These are phyloP conservation scores for Xyrichtys novacula DNA, from an alignment of 2,797 vertebrate species.

Conservation along the genomic window DNA sequence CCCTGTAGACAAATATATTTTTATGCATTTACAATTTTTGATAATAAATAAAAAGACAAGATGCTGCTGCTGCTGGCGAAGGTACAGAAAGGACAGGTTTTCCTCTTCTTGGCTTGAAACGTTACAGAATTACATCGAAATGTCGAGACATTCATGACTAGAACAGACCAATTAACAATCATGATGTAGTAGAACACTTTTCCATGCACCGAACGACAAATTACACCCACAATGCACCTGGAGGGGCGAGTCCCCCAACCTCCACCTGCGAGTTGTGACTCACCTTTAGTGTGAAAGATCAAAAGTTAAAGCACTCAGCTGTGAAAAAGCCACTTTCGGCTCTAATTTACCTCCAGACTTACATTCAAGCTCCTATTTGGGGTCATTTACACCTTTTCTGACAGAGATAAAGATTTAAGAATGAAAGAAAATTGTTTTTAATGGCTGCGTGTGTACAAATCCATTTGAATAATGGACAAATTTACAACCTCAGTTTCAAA, in stretches of 20 bases:
- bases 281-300: background rate
- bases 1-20: conserved; percentile 53
- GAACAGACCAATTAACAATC: conserved; percentile 7
- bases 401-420: conserved; percentile 36
- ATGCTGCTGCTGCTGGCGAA: conserved; percentile 28
- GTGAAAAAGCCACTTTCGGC: conserved; percentile 39
- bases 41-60: conserved; percentile 44
- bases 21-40: conserved; percentile 20
- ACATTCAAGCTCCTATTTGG: background rate
- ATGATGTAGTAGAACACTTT: conserved; percentile 27
- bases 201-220: background rate
- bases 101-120: conserved; percentile 21
- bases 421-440: conserved; percentile 30
- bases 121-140: conserved; percentile 19
- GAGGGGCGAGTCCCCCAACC: background rate
- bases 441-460: conserved; percentile 46
- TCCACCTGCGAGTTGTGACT: background rate
- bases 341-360: background rate
- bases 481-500: conserved; percentile 61
- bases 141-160: conserved; percentile 17
- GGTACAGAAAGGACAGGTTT: conserved; percentile 1
- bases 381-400: conserved; percentile 19
- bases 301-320: conserved; percentile 39
- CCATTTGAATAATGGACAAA: conserved; percentile 37
- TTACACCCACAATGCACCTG: background rate